A percentile compares a stretch with the other conserved stretches of the same genome.
phyloP scores from a whole-genome alignment of 2,888 invertebrate species.

The Stramonita haemastoma region DNA sequence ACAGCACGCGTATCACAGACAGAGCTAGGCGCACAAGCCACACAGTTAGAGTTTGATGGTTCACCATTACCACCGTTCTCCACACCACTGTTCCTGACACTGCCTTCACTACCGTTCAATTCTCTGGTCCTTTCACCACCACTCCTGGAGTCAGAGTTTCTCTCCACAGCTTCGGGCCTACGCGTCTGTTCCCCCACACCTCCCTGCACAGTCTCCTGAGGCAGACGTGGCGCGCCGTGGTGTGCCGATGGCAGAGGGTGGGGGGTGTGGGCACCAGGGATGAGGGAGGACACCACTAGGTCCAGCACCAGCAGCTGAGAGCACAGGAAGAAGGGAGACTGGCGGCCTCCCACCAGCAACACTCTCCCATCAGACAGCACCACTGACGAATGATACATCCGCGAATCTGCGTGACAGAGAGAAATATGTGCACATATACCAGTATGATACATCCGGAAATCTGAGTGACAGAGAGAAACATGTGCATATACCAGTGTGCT shows the following conservation, averaged over 20 bases:
- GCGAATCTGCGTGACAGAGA: conserved; percentile 57
- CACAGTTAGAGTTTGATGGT: not conserved
- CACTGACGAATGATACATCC: conserved; percentile 68
- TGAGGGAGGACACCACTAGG: not conserved
- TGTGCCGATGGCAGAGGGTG: not conserved
- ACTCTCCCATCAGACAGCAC: conserved; percentile 59
- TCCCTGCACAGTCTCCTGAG: not conserved
- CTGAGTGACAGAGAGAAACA: conserved; percentile 52
- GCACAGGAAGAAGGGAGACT: conserved; percentile 71
- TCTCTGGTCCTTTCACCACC: not conserved
- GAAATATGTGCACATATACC: not conserved
- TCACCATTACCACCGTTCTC: too few relatives aligned
- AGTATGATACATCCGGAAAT: conserved; percentile 69
- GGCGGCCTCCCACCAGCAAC: conserved; percentile 76
- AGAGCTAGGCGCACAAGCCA: not conserved
- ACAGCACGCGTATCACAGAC: conserved; percentile 5
- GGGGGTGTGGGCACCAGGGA: not conserved
- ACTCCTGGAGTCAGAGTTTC: not conserved
- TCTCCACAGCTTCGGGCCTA: not conserved
- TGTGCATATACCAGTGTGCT: not conserved
- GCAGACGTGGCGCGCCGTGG: not conserved
- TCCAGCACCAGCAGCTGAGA: conserved; percentile 46
- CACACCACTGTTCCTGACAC: not conserved
- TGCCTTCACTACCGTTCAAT: not conserved
- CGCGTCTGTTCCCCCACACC: not conserved